Base-by-base conservation (phyloP, 2,888 invertebrate genomes). In the Coecobrya sp. region DNA sequence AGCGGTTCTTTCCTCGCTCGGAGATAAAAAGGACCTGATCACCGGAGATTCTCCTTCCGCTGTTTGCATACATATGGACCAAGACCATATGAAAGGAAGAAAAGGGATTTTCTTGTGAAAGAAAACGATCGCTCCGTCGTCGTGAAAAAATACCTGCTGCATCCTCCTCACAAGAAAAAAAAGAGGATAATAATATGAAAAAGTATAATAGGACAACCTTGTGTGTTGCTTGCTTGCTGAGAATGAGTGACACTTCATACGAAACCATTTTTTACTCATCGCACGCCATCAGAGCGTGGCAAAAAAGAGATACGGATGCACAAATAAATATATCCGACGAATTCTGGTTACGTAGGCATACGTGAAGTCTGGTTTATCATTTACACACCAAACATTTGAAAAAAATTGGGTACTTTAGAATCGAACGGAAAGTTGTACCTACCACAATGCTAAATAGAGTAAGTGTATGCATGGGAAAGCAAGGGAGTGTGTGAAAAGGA, bases 211-310 rank as follows among this genome's bases (percentile, higher is more conserved):
- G 1, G 27, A 10, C 68, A 73, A 73, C 73, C 4, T n/a, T 22
- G 59, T 25, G n/a, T 73, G n/a, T 42, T 19, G n/a, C 73, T n/a
- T 70, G 5, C 19, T n/a, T 19, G 27, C 27, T n/a, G n/a, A 11
- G 65, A 65, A 42, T 42, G 73, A 73, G 73, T 73, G 73, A 73
- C 73, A 73, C 73, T 73, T 73, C 19, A 73, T 22, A 10, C 2
- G 19, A 73, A 27, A 8, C 73, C n/a, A 42, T 73, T 65, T 65
- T 65, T 65, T 65, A 27, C 27, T 25, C 19, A 27, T n/a, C n/a
- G n/a, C n/a, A n/a, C 70, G 10, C 70, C 36, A 5, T 0, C 65
- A 27, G 65, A 65, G 65, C 65, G 16, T 27, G 8, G 19, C n/a
- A n/a, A 65, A 45, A 30, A 36, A 36, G 73, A 5, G 42, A 42